These are phyloP conservation scores for Anarsia innoxiella DNA, from an alignment of 2,888 invertebrate genomes.

Conservation along the genomic window DNA sequence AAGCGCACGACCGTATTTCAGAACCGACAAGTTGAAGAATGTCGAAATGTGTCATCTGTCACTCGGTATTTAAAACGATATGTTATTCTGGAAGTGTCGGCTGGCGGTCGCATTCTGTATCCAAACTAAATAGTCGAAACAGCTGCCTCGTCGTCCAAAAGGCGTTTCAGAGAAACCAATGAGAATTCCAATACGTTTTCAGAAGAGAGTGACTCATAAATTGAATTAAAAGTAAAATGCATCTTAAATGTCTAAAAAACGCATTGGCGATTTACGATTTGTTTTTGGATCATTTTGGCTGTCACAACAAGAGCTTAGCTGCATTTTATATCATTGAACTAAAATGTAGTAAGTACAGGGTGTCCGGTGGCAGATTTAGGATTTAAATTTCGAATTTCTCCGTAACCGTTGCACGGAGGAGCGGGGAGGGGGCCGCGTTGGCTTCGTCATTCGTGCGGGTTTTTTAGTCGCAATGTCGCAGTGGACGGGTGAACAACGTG, in stretches of 20 bases:
- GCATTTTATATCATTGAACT: too few species aligned
- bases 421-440: too few species aligned
- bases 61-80: slow-evolving; percentile 72
- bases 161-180: slow-evolving; percentile 47
- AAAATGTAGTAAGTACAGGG: too few species aligned
- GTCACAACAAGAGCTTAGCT: too few species aligned
- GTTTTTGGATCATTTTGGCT: too few species aligned
- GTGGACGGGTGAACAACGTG: too few species aligned
- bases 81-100: slow-evolving; percentile 65
- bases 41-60: slow-evolving; percentile 75
- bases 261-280: too few species aligned
- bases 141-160: slow-evolving; percentile 57
- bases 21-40: slow-evolving; percentile 73
- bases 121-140: slow-evolving; percentile 61
- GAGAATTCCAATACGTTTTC: slow-evolving; percentile 43
- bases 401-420: too few species aligned
- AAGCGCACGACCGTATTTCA: slow-evolving; percentile 55
- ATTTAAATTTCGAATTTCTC: too few species aligned
- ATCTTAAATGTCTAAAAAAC: slow-evolving; percentile 1
- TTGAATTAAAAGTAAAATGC: slow-evolving; percentile 29
- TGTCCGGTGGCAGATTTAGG: too few species aligned
- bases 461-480: too few species aligned
- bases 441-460: too few species aligned
- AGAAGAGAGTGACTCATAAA: slow-evolving; percentile 31
- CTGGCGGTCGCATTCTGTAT: slow-evolving; percentile 39